Conservation (phyloP, 2,797 vertebrate species). For the Falco columbarius region DNA sequence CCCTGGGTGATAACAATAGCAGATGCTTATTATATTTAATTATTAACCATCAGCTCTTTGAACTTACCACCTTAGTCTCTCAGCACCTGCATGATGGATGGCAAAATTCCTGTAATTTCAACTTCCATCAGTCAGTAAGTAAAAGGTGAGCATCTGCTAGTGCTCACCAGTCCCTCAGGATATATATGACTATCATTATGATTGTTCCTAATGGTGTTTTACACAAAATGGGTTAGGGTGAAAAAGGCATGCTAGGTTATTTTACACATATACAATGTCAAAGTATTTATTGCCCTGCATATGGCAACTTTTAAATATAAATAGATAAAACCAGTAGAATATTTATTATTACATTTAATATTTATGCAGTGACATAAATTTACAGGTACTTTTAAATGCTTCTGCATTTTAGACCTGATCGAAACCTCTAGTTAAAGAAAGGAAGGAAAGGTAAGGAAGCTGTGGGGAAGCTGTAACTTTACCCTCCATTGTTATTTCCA, state of each 20-base stretch:
- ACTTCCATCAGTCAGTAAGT: constrained; percentile 48
- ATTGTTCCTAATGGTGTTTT: constrained; percentile 38
- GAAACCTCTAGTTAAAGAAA: background rate
- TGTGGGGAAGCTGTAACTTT: background rate
- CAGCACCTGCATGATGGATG: constrained; percentile 36
- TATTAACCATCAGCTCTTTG: constrained; percentile 67
- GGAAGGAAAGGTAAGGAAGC: background rate
- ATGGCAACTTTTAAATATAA: constrained; percentile 2
- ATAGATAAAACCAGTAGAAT: background rate
- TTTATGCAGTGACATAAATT: constrained; percentile 25
- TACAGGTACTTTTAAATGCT: background rate
- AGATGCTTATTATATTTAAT: constrained; percentile 66
- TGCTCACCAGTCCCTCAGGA: constrained; percentile 21
- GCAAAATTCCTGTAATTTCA: constrained; percentile 57
- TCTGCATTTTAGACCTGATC: background rate
- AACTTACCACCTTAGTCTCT: constrained; percentile 62
- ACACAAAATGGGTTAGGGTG: constrained; percentile 24
- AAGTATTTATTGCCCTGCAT: constrained; percentile 4
- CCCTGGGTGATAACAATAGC: constrained; percentile 39
- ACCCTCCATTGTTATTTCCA: background rate
- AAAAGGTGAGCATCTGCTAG: constrained; percentile 61
- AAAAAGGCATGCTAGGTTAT: constrained; percentile 31
- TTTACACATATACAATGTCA: constrained; percentile 20
- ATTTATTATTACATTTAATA: constrained; percentile 25
- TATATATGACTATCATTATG: background rate